Conservation (phyloP, 2,888 invertebrate species). For the Oligia fasciuncula region DNA sequence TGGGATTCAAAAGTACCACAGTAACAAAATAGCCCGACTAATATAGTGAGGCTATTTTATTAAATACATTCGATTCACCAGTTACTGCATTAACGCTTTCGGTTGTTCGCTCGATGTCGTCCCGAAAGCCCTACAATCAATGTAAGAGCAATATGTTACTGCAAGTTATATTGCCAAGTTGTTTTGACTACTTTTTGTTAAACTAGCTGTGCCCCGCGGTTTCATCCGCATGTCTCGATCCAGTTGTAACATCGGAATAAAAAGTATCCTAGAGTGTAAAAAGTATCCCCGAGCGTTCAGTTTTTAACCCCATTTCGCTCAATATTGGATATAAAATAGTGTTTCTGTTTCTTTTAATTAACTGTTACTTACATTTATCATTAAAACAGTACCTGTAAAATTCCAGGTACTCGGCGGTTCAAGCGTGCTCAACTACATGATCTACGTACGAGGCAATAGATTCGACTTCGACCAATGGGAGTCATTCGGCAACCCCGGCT, state of each 20-base stretch:
- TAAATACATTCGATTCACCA: background rate
- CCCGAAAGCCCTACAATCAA: constrained; percentile 27
- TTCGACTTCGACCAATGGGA: constrained; percentile 98
- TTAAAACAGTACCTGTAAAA: background rate
- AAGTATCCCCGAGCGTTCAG: background rate
- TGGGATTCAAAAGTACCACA: background rate
- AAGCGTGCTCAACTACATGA: constrained; percentile 96
- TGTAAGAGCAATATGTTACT: constrained; percentile 16
- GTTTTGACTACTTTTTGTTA: background rate
- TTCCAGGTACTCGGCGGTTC: constrained; percentile 95
- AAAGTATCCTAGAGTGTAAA: background rate
- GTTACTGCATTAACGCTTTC: background rate
- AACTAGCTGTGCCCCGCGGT: background rate
- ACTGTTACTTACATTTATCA: background rate
- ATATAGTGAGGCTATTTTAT: background rate
- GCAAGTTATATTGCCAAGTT: constrained; percentile 15
- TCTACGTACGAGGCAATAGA: constrained; percentile 95
- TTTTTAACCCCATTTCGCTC: background rate
- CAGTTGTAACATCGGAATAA: background rate
- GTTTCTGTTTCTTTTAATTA: background rate
- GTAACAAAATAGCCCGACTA: background rate
- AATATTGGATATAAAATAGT: background rate
- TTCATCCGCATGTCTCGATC: background rate
- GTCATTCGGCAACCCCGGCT: constrained; percentile 95
- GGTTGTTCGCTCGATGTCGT: background rate